Base-by-base conservation (phyloP, 2,797 vertebrate species). In the Pipistrellus pygmaeus region DNA sequence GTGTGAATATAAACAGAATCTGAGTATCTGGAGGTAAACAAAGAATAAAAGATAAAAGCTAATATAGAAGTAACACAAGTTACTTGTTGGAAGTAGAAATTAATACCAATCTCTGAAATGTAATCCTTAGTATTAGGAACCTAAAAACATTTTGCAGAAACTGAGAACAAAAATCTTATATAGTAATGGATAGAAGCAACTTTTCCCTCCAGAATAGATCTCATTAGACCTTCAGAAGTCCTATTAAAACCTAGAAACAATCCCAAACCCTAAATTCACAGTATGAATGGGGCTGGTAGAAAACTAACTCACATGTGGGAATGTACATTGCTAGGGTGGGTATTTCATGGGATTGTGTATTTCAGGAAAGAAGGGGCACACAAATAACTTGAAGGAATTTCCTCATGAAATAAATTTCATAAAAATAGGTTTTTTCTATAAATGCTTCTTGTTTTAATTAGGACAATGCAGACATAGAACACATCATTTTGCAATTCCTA, bases 391-490 rank as follows among this genome's bases (percentile, higher is more conserved):
- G 30, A 55, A 90, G n/a, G 2, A 13, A 76, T 30, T 84, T 85
- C 76, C 69, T 88, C 85, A 90, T 55, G 83, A 96, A 96, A 97
- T 35, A 93, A 94, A 9, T 11, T 92, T 92, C 93, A 86, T 73
- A 0, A 3, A 80, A 88, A 73, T n/a, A 46, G 85, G 93, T 62
- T 94, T 86, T 95, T 97, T 96, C 55, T 97, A 96, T 57, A 96
- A 98, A 97, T 10, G 69, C 57, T 94, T 77, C 86, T 89, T 95
- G 72, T 80, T 88, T 98, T 98, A 97, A 98, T 94, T 92, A 94
- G 96, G 97, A 98, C 93, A 97, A 93, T 8, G 92, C 82, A 82
- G 93, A 97, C 96, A 97, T 92, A 91, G 95, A 98, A 96, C 94
- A 98, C 96, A 91, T 64, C 92, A 93, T 88, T 95, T 53, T 72